phyloP scores from a whole-genome alignment of 2,888 invertebrate species.

The Pristionchus mayeri region DNA sequence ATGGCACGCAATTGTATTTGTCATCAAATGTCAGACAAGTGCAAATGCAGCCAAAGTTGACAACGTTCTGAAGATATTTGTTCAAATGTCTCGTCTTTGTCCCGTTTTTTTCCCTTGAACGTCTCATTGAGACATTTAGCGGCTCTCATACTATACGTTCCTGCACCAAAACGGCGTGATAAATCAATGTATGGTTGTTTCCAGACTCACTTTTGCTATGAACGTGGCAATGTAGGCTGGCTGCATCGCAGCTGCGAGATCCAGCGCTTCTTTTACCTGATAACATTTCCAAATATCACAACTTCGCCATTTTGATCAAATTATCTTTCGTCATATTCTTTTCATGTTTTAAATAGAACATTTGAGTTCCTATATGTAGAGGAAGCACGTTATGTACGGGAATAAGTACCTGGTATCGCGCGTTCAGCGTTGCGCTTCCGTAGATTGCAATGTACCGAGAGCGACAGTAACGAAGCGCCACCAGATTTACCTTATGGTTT shows the following conservation, averaged over 20 bases:
- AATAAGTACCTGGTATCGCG: not conserved
- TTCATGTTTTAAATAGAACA: no score
- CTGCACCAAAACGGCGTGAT: not conserved
- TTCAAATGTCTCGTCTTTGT: not conserved
- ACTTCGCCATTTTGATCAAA: no score
- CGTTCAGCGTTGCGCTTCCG: not conserved
- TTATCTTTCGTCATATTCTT: no score
- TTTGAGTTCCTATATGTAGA: no score
- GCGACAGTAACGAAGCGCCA: not conserved
- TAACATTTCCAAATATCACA: no score
- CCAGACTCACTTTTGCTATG: not conserved
- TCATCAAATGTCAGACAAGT: not conserved
- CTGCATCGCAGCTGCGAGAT: not conserved
- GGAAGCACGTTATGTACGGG: no score
- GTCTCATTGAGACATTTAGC: no score
- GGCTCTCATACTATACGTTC: no score
- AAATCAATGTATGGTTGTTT: not conserved
- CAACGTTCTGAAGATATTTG: not conserved
- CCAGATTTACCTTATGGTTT: not conserved
- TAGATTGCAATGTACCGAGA: not conserved
- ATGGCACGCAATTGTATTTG: not conserved
- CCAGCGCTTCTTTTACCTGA: not conserved
- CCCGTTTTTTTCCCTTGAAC: no score
- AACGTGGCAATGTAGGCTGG: not conserved
- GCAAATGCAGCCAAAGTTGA: not conserved